These are phyloP conservation scores for Setipinna tenuifilis DNA, from an alignment of 2,797 vertebrate species.

Conservation along the genomic window DNA sequence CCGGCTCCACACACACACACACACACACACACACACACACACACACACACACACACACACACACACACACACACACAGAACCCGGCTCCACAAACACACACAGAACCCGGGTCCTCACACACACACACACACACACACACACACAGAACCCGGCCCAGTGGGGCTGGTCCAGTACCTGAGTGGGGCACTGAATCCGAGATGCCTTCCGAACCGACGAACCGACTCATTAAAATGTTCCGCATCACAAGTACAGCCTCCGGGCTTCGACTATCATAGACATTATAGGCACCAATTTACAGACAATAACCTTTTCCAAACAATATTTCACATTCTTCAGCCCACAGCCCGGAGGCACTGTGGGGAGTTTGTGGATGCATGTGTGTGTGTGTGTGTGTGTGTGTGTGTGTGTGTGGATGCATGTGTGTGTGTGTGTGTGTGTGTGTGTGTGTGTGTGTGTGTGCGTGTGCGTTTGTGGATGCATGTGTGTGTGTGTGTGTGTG, in stretches of 20 bases:
- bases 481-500: slow-evolving; percentile 10
- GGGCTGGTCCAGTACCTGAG: background rate
- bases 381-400: slow-evolving; percentile 13
- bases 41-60: no score
- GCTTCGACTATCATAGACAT: background rate
- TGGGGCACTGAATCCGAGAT: background rate
- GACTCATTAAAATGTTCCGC: background rate
- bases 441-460: slow-evolving; percentile 20
- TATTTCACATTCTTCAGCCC: slow-evolving; percentile 1
- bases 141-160: background rate
- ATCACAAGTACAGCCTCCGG: background rate
- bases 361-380: background rate
- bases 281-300: slow-evolving; percentile 9
- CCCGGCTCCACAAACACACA: no score
- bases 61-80: no score
- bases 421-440: background rate
- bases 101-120: no score
- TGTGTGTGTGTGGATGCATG: background rate
- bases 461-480: background rate
- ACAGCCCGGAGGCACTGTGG: background rate
- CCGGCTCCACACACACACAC: no score
- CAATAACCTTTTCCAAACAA: background rate
- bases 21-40: no score
- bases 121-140: no score
- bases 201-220: background rate